These are phyloP conservation scores for Sciurus carolinensis DNA, from an alignment of 2,797 vertebrate species.

Conservation along the genomic window DNA sequence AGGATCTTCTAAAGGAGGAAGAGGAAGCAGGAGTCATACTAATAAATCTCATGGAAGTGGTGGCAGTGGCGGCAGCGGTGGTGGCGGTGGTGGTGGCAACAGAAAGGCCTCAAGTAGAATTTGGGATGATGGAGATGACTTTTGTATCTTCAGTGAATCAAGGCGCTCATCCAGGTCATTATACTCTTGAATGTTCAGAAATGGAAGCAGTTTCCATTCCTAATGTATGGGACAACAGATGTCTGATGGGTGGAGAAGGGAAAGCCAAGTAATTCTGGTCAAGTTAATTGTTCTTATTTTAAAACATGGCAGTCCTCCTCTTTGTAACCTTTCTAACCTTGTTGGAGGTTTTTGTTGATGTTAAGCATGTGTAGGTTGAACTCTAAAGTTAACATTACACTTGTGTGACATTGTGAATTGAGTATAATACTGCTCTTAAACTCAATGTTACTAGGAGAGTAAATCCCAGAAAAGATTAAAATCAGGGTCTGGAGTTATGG, in stretches of 20 bases:
- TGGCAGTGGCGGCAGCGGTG: conserved; percentile 84
- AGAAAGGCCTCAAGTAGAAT: conserved; percentile 91
- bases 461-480: conserved; percentile 38
- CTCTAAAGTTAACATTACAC: conserved; percentile 49
- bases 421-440: neutral
- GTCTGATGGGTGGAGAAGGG: neutral
- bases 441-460: conserved; percentile 28
- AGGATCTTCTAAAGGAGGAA: conserved; percentile 83
- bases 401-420: neutral
- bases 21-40: conserved; percentile 77
- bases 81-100: conserved; percentile 88
- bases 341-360: no score
- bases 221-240: neutral
- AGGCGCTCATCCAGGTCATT: conserved; percentile 89
- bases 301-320: neutral
- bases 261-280: neutral
- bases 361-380: neutral
- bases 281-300: conserved; percentile 19
- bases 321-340: conserved; percentile 15
- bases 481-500: no score
- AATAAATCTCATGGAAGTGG: conserved; percentile 79
- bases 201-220: neutral
- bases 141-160: conserved; percentile 92
- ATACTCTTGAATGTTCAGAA: conserved; percentile 43
- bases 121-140: conserved; percentile 96